Evolutionary conservation across 2,113 vertebrate genomes (phyloP).

Genomic region (Thamnophis sirtalis): DNA sequence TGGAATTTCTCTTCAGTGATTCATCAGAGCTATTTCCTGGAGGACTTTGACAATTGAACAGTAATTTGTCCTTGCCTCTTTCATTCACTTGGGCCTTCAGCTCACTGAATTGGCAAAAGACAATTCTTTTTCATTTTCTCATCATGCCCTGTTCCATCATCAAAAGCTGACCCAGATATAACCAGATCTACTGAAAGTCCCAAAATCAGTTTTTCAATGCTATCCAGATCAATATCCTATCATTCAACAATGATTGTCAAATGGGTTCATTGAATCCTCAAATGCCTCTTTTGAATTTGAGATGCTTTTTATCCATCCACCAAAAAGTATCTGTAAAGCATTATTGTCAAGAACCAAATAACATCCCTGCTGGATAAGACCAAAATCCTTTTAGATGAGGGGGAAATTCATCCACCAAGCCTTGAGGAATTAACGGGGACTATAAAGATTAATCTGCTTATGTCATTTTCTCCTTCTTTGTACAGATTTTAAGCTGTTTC

Average conservation of each 20-base stretch:
- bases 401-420: not conserved
- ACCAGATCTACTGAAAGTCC: not conserved
- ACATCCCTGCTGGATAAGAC: not conserved
- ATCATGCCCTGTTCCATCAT: not conserved
- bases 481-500: not conserved
- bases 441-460: not conserved
- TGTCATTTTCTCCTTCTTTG: not conserved
- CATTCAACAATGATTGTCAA: not conserved
- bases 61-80: not conserved
- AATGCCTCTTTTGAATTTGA: not conserved
- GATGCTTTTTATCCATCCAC: not conserved
- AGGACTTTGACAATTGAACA: not conserved
- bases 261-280: not conserved
- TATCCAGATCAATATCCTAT: not conserved
- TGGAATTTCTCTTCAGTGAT: not conserved
- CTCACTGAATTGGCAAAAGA: not conserved
- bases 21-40: not conserved
- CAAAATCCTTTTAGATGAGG: not conserved
- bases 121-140: not conserved
- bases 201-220: not conserved
- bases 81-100: not conserved
- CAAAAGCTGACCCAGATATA: not conserved
- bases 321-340: not conserved
- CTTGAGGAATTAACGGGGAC: not conserved
- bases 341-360: too few relatives aligned